Base-by-base conservation (phyloP, 2,888 invertebrate species). In the Globia sparganii region DNA sequence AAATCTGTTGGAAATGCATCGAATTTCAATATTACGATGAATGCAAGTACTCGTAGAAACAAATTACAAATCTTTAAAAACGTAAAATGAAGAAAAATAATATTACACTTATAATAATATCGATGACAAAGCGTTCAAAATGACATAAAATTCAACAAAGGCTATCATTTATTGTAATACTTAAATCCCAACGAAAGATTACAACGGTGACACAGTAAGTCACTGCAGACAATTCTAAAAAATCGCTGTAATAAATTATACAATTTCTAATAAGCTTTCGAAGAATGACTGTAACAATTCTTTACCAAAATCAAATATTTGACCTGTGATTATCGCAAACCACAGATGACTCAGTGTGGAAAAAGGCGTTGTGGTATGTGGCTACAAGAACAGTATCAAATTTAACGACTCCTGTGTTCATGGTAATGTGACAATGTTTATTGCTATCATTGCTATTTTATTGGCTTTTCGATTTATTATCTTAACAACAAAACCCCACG, bases 361-460 rank as follows among this genome's bases (percentile, higher is more conserved):
- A 84, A 86, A 86, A 86, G 72, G 72, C 68, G 81, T 88, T 85
- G 40, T 78, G 85, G 64, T 68, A 82, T 85, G 77, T 74, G 72
- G 74, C 90, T 89, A 87, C 88, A 86, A 88, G 87, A 90, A 88
- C 88, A 89, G 90, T 92, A 93, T 93, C 90, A 88, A 89, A 88
- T 93, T 94, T 95, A 92, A 95, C 90, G 92, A 93, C 88, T 86
- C 81, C 89, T 88, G 92, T 88, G 92, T 92, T 94, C 91, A 90
- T 90, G 87, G 88, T 90, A 90, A 90, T 87, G 89, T 90, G 90
- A 90, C 89, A 88, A 88, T 90, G 87, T 93, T 92, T 91, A 91
- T 91, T 88, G 85, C 83, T 87, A 88, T 91, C 90, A 91, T 90
- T 87, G 83, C 81, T 85, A 67, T 89, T 92, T 92, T 92, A 93